Evolutionary conservation across 2,888 invertebrate species (phyloP).

Genomic region (Drosophila paracracens): DNA sequence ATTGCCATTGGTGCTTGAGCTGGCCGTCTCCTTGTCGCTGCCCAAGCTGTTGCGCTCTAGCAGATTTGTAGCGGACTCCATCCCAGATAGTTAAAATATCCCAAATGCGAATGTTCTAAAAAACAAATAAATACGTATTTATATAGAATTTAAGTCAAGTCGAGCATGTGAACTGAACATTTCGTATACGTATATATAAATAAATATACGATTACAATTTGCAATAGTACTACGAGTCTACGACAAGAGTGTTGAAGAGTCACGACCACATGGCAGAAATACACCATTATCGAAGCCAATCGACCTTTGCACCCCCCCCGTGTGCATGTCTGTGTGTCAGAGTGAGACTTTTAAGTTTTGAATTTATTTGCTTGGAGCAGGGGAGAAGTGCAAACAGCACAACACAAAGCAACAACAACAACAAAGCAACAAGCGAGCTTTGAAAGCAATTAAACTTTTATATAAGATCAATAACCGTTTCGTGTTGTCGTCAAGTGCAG

Average conservation of each 20-base stretch:
- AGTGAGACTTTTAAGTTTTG: conserved; percentile 2
- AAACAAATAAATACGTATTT: not conserved
- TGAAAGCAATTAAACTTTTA: conserved; percentile 48
- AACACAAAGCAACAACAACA: not conserved
- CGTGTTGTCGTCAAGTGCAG: conserved; percentile 10
- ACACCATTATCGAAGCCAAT: not conserved
- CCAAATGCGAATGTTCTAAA: conserved; percentile 24
- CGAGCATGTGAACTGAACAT: conserved; percentile 2
- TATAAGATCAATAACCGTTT: conserved; percentile 42
- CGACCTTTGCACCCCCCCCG: conserved; percentile 36
- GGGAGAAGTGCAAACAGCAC: conserved; percentile 12
- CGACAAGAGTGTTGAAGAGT: conserved; percentile 9
- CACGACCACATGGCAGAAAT: conserved; percentile 20
- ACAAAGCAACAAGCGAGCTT: conserved; percentile 33
- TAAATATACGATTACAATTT: not conserved
- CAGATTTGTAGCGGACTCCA: conserved; percentile 37
- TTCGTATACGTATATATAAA: not conserved
- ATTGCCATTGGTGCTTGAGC: conserved; percentile 6
- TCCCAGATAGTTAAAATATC: conserved; percentile 23
- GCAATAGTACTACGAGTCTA: conserved; percentile 4
- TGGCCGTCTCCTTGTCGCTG: conserved; percentile 25
- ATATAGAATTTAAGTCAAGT: conserved; percentile 7
- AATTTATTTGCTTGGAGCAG: conserved; percentile 2
- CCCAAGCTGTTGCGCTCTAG: conserved; percentile 31
- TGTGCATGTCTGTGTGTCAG: not conserved